Evolutionary conservation across 2,113 vertebrate species (phyloP).

Genomic region (Misgurnus mizolepis): DNA sequence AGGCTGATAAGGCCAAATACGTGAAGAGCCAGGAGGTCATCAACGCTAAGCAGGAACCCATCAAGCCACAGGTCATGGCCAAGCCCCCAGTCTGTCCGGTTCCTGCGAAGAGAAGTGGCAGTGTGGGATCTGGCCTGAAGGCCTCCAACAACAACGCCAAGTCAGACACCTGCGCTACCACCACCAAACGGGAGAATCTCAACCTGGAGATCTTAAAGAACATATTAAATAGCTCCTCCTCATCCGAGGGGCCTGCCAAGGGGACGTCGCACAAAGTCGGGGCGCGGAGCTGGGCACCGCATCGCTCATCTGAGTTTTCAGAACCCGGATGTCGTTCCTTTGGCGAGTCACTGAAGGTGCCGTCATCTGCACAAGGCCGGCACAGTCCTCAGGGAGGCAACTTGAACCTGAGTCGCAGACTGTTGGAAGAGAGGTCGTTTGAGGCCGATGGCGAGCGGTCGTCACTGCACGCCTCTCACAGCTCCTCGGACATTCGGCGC

Average conservation of each 20-base stretch:
- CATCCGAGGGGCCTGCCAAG: slow-evolving; percentile 65
- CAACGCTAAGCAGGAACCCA: slow-evolving; percentile 95
- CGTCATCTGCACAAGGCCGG: slow-evolving; percentile 73
- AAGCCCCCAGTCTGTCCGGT: slow-evolving; percentile 81
- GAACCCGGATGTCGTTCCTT: slow-evolving; percentile 88
- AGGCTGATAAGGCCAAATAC: slow-evolving; percentile 97
- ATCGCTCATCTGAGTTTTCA: slow-evolving; percentile 68
- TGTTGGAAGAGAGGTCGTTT: slow-evolving; percentile 78
- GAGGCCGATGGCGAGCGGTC: slow-evolving; percentile 71
- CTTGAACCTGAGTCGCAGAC: slow-evolving; percentile 84
- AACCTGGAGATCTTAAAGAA: slow-evolving; percentile 97
- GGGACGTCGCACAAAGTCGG: slow-evolving; percentile 73
- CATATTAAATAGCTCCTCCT: slow-evolving; percentile 88
- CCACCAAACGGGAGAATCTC: slow-evolving; percentile 85
- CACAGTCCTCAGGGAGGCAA: slow-evolving; percentile 82
- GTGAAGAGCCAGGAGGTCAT: slow-evolving; percentile 99
- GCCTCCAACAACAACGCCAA: slow-evolving; percentile 89
- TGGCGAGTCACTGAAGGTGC: slow-evolving; percentile 88
- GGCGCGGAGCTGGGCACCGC: slow-evolving; percentile 84
- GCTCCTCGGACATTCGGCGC: slow-evolving; percentile 92
- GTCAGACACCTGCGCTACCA: slow-evolving; percentile 81
- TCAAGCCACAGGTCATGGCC: slow-evolving; percentile 88
- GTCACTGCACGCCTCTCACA: slow-evolving; percentile 91
- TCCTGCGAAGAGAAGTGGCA: slow-evolving; percentile 78
- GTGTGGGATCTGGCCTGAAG: slow-evolving; percentile 82